phyloP scores from a whole-genome alignment of 2,888 invertebrate genomes.

The Spodoptera littoralis region DNA sequence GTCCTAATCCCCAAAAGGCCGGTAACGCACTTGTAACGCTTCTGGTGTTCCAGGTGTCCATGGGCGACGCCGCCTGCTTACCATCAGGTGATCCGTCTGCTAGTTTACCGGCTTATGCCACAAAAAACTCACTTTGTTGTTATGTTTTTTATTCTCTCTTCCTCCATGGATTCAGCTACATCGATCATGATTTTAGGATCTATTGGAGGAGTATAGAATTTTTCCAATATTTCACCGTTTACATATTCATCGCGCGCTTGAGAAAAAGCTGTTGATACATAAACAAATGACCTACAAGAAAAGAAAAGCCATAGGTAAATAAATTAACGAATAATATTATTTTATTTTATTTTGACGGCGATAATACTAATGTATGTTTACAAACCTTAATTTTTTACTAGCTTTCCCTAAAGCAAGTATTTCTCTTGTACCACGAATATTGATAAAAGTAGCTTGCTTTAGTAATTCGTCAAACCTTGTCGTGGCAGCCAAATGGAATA shows the following conservation, averaged over 20 bases:
- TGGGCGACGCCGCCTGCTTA: no score
- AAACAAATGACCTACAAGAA: neutral
- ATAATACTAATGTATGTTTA: neutral
- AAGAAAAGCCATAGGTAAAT: neutral
- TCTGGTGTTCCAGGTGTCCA: no score
- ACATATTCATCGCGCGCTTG: neutral
- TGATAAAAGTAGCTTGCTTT: neutral
- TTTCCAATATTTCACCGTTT: neutral
- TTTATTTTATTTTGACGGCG: no score
- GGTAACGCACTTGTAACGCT: no score
- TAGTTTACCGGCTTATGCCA: no score
- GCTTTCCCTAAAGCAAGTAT: neutral
- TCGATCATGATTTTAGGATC: neutral
- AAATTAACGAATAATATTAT: no score
- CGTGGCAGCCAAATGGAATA: conserved; percentile 1
- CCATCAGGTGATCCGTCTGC: no score
- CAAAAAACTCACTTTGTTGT: no score
- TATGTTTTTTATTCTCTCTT: neutral
- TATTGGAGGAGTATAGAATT: neutral
- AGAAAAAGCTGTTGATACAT: conserved; percentile 1
- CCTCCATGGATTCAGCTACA: neutral
- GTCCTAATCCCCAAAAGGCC: no score
- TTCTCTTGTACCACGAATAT: neutral
- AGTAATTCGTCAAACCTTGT: neutral
- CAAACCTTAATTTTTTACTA: neutral